These are phyloP conservation scores for Geodia barretti DNA, from an alignment of 37 sponge, comb jelly and placozoan genomes.

Conservation along the genomic window DNA sequence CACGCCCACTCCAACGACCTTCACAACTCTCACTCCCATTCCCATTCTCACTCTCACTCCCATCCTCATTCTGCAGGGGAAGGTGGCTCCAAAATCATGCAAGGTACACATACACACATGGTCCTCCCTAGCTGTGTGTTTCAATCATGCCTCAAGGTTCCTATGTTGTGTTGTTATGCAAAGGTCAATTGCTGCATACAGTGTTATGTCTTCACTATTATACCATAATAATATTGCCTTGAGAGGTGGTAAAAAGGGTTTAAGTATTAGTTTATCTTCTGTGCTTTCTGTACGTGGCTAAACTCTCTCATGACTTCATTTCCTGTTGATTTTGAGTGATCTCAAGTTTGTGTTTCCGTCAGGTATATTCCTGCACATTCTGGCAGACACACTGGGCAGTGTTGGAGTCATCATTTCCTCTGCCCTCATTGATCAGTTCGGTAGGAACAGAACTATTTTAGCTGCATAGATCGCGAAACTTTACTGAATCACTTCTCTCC, in stretches of 20 bases:
- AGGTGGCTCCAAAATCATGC: constrained; percentile 74
- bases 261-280: too few relatives aligned
- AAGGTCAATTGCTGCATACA: too few relatives aligned
- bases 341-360: background rate
- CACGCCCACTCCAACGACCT: constrained; percentile 27
- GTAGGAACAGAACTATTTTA: constrained; percentile 14
- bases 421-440: constrained; percentile 67
- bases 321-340: too few relatives aligned
- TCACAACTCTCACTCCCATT: constrained; percentile 27
- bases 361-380: constrained; percentile 89
- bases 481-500: background rate
- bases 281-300: too few relatives aligned
- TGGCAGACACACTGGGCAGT: constrained; percentile 93
- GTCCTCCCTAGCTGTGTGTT: too few relatives aligned
- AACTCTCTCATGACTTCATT: too few relatives aligned
- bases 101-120: constrained; percentile 54
- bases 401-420: constrained; percentile 94
- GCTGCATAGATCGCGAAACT: background rate
- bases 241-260: too few relatives aligned
- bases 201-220: too few relatives aligned
- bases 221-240: too few relatives aligned
- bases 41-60: background rate
- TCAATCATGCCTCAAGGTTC: background rate
- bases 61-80: background rate
- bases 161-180: too few relatives aligned